A percentile compares a stretch with the other conserved stretches of the same genome.
phyloP scores from a whole-genome alignment of 2,888 invertebrate species.

The Agrilus mali region DNA sequence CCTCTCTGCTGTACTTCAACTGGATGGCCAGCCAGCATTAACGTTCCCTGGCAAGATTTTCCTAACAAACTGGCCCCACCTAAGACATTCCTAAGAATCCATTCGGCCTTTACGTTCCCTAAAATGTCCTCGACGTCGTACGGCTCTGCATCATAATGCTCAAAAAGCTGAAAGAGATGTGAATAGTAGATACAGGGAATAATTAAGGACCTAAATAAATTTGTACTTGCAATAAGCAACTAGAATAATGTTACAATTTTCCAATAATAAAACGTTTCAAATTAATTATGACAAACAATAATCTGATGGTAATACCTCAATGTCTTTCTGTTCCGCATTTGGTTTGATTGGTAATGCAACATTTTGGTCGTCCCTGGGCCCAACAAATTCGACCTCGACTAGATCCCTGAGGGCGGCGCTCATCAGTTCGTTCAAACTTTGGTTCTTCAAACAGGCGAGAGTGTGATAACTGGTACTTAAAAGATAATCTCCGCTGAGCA shows the following conservation, averaged over 20 bases:
- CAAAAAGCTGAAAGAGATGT: slow-evolving; percentile 6
- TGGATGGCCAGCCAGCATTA: slow-evolving; percentile 69
- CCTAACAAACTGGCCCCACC: slow-evolving; percentile 62
- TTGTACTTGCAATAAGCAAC: too few relatives aligned
- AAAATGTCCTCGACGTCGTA: slow-evolving; percentile 21
- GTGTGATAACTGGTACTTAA: slow-evolving; percentile 81
- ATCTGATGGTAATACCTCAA: slow-evolving; percentile 9
- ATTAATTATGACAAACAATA: too few relatives aligned
- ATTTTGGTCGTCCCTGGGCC: slow-evolving; percentile 70
- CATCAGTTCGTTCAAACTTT: slow-evolving; percentile 74
- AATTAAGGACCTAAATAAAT: too few relatives aligned
- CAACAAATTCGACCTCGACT: slow-evolving; percentile 78
- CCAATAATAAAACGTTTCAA: too few relatives aligned
- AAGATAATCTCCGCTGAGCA: slow-evolving; percentile 80
- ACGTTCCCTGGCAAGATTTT: slow-evolving; percentile 73
- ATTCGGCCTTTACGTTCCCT: slow-evolving; percentile 60
- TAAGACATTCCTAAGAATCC: slow-evolving; percentile 63
- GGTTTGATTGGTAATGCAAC: slow-evolving; percentile 65
- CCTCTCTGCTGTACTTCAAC: slow-evolving; percentile 61
- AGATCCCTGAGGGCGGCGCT: slow-evolving; percentile 77
- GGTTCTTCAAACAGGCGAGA: slow-evolving; percentile 63
- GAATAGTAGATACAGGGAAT: too few relatives aligned
- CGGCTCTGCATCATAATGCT: slow-evolving; percentile 19
- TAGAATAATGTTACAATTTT: too few relatives aligned
- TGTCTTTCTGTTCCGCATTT: slow-evolving; percentile 8